Evolutionary conservation across 2,113 vertebrate genomes (phyloP).

Genomic region (Antechinus stuartii): DNA sequence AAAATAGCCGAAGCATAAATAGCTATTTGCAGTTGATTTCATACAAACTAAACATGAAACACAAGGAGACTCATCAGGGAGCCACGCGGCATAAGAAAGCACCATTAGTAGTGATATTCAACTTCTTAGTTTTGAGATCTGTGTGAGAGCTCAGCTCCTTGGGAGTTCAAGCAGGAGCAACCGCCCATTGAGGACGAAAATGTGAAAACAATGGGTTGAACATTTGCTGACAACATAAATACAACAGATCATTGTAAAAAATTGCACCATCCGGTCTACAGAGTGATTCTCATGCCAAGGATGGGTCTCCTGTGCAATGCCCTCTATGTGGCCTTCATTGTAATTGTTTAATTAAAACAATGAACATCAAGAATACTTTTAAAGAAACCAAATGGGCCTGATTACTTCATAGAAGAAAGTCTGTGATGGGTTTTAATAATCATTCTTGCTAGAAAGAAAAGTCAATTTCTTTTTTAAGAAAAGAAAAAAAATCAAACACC

Average conservation of each 20-base stretch:
- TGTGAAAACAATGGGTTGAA: constrained; percentile 59
- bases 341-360: constrained; percentile 49
- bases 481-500: constrained; percentile 18
- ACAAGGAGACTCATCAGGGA: constrained; percentile 82
- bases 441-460: constrained; percentile 49
- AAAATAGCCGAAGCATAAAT: constrained; percentile 78
- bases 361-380: constrained; percentile 48
- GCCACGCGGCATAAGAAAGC: constrained; percentile 71
- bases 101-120: constrained; percentile 69
- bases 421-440: constrained; percentile 56
- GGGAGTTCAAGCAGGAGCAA: constrained; percentile 68
- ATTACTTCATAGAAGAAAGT: constrained; percentile 51
- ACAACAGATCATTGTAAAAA: constrained; percentile 19
- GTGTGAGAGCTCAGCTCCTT: constrained; percentile 55
- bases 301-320: constrained; percentile 29
- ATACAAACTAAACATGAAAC: constrained; percentile 79
- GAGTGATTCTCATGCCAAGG: constrained; percentile 32
- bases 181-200: constrained; percentile 63
- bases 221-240: constrained; percentile 62
- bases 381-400: constrained; percentile 52
- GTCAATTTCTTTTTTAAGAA: constrained; percentile 3
- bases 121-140: constrained; percentile 67
- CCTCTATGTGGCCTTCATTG: constrained; percentile 48
- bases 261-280: constrained; percentile 7
- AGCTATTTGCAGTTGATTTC: constrained; percentile 79